Evolutionary conservation across 64 coral and sea anemone genomes (phyloP), one percentile per base, ranked within the genome.

Genomic region (Cladopsammia gracilis): DNA sequence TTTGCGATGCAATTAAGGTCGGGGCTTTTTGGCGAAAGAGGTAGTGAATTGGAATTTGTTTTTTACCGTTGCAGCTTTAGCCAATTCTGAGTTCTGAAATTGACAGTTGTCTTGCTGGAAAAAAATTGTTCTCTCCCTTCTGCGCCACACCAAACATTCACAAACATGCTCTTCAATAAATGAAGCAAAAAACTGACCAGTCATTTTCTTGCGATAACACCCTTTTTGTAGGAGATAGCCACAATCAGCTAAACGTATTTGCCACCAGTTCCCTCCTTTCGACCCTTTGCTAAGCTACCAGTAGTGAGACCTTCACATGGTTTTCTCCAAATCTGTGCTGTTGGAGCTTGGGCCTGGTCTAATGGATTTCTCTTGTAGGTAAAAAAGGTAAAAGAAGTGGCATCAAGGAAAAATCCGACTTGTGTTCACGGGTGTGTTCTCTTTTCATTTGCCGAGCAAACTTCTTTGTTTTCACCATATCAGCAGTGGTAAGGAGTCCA

Each of bases 221-320:
- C 93, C 62, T 89, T 90, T 24, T 73, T 42, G 58, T 53, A 90
- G 43, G 51, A 83, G 34, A 95, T 90, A 53, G 93, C 78, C 54
- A 95, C 93, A 51, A 95, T 89, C 73, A 90, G 85, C 64, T 85
- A 64, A 19, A 95, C 22, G 13, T 85, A 77, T 78, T 49, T 77
- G 23, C 60, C 89, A 22, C 91, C 91, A 77, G 50, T 77, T 52
- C 91, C 82, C 65, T 76, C 83, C 69, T 90, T 90, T 34, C 25
- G 49, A 20, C 73, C 88, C 66, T 90, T 78, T 43, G 88, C 73
- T 47, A 75, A 78, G 77, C 88, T 78, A 7, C 88, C 58, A 0
- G 15, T 25, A 42, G 51, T 48, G 14, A 90, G 51, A 20, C 88
- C 88, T 25, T 90, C 88, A 64, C 23, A 78, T 78, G 15, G 34